These are phyloP conservation scores for Eueides isabella DNA, from an alignment of 1,140 invertebrate species.

Conservation along the genomic window DNA sequence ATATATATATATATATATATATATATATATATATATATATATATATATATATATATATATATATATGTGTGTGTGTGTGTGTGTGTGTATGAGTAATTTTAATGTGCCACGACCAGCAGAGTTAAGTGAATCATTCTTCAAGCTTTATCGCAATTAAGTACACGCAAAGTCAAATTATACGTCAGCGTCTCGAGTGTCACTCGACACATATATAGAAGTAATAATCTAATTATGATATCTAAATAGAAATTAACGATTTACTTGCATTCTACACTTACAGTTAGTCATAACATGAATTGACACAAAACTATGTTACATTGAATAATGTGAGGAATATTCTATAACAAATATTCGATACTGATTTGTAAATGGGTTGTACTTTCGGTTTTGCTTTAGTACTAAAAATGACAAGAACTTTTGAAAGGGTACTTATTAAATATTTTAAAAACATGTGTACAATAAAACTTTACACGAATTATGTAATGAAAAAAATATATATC, in stretches of 20 bases:
- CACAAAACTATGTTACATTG: slow-evolving; percentile 59
- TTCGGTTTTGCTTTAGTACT: slow-evolving; percentile 44
- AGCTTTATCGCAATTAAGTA: slow-evolving; percentile 47
- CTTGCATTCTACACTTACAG: slow-evolving; percentile 18
- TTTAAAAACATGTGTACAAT: not conserved
- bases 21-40: too few relatives aligned
- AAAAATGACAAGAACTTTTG: not conserved
- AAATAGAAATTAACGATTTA: not conserved
- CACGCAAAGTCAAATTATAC: slow-evolving; percentile 44
- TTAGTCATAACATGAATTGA: slow-evolving; percentile 63
- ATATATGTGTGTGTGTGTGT: too few relatives aligned
- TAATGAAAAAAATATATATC: not conserved
- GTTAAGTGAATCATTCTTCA: slow-evolving; percentile 24
- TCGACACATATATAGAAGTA: slow-evolving; percentile 28
- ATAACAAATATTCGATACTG: slow-evolving; percentile 75
- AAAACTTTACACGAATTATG: not conserved
- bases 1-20: too few relatives aligned
- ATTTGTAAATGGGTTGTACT: slow-evolving; percentile 66
- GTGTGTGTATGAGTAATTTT: slow-evolving; percentile 34
- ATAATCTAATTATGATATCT: slow-evolving; percentile 25
- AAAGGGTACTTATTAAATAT: not conserved
- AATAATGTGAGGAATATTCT: slow-evolving; percentile 65
- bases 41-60: too few relatives aligned
- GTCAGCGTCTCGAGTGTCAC: not conserved
- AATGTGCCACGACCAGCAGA: slow-evolving; percentile 43